phyloP scores from a whole-genome alignment of 2,113 vertebrate genomes.

The Columbina picui region DNA sequence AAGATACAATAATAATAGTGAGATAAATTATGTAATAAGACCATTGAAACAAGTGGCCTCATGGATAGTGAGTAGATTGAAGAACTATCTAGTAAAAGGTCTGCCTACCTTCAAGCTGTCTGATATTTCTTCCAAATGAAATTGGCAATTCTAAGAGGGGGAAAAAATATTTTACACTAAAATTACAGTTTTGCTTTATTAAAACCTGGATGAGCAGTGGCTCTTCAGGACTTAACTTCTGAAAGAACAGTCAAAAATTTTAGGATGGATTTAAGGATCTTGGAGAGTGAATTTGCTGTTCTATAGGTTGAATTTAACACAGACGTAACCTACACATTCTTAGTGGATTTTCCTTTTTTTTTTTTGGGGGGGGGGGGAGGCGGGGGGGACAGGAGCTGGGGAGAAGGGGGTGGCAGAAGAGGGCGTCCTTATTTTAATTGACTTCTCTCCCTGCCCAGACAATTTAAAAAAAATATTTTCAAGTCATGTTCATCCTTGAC shows the following conservation, averaged over 20 bases:
- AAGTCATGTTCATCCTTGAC: background rate
- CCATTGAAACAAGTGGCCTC: background rate
- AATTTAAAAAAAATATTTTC: background rate
- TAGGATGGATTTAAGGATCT: background rate
- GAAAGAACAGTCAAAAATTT: background rate
- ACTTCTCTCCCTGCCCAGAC: background rate
- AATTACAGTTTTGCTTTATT: background rate
- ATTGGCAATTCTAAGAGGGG: background rate
- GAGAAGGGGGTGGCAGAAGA: background rate
- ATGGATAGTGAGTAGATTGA: background rate
- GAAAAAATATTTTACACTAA: background rate
- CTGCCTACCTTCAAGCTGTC: background rate
- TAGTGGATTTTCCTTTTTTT: background rate
- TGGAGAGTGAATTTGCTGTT: background rate
- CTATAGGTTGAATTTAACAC: background rate
- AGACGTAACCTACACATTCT: background rate
- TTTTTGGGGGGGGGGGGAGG: too few relatives aligned
- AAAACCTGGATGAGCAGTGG: background rate
- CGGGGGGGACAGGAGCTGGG: too few relatives aligned
- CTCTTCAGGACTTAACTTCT: background rate
- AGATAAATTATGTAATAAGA: background rate
- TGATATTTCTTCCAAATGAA: background rate
- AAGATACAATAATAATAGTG: background rate
- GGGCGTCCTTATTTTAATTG: background rate
- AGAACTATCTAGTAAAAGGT: background rate